Conservation (phyloP, 1,140 invertebrate genomes). For the Ips typographus region DNA sequence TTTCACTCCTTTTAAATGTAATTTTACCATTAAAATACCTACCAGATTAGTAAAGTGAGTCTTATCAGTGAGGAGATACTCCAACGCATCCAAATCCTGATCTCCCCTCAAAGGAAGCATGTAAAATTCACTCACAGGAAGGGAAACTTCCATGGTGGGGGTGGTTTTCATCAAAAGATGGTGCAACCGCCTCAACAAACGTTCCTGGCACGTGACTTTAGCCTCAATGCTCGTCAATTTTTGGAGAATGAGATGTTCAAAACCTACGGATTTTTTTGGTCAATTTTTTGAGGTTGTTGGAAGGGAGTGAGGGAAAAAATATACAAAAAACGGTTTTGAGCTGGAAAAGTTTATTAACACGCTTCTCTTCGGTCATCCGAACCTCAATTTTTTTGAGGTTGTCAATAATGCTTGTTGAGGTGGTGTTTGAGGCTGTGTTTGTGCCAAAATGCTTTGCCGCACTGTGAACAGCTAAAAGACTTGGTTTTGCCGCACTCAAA, state of each 20-base stretch:
- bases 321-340: too few species aligned
- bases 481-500: slow-evolving; percentile 49
- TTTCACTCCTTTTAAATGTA: too few species aligned
- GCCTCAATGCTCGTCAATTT: not conserved
- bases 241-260: not conserved
- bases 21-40: too few species aligned
- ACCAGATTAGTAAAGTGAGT: too few species aligned
- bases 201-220: not conserved
- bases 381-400: too few species aligned
- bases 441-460: slow-evolving; percentile 37
- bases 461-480: slow-evolving; percentile 52
- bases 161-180: not conserved
- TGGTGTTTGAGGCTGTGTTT: slow-evolving; percentile 30
- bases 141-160: not conserved
- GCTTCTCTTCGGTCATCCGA: too few species aligned
- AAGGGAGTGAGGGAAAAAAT: too few species aligned
- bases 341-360: too few species aligned
- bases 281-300: too few species aligned
- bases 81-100: too few species aligned
- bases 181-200: not conserved
- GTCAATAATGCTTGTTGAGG: not conserved
- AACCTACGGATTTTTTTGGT: not conserved
- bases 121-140: not conserved
- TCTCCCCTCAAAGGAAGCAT: not conserved
- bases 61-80: too few species aligned